These are phyloP conservation scores for Parasteatoda tepidariorum DNA, from an alignment of 1,140 invertebrate species.

Conservation along the genomic window DNA sequence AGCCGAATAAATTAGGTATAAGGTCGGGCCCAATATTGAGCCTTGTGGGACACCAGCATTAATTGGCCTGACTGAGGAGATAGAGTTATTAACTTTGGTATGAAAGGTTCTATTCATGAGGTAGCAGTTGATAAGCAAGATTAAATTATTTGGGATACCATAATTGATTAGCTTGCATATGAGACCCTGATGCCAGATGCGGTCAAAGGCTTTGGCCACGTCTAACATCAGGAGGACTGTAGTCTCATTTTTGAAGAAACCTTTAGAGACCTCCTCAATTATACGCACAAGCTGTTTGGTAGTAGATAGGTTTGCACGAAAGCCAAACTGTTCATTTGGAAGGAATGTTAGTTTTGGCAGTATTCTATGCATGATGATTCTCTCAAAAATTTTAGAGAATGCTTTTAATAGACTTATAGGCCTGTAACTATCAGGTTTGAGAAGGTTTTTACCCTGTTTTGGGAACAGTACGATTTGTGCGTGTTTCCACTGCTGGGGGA, in stretches of 20 bases:
- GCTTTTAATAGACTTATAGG: slow-evolving; percentile 37
- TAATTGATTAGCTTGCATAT: neutral
- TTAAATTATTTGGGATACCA: neutral
- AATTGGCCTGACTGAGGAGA: neutral
- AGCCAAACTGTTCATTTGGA: neutral
- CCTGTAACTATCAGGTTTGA: neutral
- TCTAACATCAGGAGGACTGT: no score
- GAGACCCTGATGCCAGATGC: no score
- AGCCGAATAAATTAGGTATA: neutral
- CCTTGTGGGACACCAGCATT: slow-evolving; percentile 2
- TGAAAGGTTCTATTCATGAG: neutral
- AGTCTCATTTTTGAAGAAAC: neutral
- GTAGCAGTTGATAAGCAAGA: neutral
- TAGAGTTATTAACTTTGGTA: neutral
- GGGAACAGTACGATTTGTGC: neutral
- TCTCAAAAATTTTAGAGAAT: slow-evolving; percentile 13
- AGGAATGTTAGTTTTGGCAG: neutral
- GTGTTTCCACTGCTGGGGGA: slow-evolving; percentile 5
- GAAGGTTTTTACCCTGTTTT: neutral
- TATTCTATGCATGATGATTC: neutral
- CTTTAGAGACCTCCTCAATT: neutral
- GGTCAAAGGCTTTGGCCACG: no score
- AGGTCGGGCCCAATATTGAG: neutral
- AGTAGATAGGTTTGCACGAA: neutral
- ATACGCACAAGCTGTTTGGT: neutral